Conservation (phyloP, 2,797 vertebrate species). For the Malacoctenus gilli region DNA sequence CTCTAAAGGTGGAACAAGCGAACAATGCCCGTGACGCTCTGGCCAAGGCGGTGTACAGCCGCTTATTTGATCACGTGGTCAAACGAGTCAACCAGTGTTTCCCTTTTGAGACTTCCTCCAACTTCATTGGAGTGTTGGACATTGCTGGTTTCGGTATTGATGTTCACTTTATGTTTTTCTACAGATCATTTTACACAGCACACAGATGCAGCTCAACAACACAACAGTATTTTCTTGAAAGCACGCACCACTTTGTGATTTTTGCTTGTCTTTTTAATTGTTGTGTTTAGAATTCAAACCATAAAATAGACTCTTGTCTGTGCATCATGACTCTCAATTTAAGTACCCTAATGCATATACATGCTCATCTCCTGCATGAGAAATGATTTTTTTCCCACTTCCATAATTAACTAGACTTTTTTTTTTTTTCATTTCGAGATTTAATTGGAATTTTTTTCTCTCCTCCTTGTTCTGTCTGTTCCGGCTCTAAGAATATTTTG, state of each 20-base stretch:
- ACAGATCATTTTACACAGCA: too few relatives aligned
- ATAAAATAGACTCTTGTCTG: constrained; percentile 22
- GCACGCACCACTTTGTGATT: too few relatives aligned
- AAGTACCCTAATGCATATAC: constrained; percentile 25
- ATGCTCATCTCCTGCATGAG: constrained; percentile 26
- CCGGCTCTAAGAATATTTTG: constrained; percentile 94
- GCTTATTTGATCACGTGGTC: constrained; percentile 98
- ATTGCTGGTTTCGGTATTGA: constrained; percentile 97
- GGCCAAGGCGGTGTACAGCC: constrained; percentile 96
- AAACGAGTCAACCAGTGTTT: constrained; percentile 97
- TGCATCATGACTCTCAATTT: constrained; percentile 26
- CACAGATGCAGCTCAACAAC: too few relatives aligned
- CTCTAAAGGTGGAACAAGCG: constrained; percentile 97
- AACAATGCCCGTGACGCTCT: constrained; percentile 96
- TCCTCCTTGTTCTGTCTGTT: constrained; percentile 35
- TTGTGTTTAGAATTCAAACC: constrained; percentile 12
- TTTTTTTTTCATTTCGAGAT: constrained; percentile 36
- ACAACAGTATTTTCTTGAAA: too few relatives aligned
- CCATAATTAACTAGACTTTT: constrained; percentile 49
- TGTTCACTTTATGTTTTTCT: too few relatives aligned
- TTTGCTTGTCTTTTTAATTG: too few relatives aligned
- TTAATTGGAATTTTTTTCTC: constrained; percentile 49
- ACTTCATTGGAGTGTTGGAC: constrained; percentile 97
- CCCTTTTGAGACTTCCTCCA: constrained; percentile 91
- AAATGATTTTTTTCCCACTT: constrained; percentile 40